phyloP scores from a whole-genome alignment of 2,888 invertebrate species.

The Cephus spinipes region DNA sequence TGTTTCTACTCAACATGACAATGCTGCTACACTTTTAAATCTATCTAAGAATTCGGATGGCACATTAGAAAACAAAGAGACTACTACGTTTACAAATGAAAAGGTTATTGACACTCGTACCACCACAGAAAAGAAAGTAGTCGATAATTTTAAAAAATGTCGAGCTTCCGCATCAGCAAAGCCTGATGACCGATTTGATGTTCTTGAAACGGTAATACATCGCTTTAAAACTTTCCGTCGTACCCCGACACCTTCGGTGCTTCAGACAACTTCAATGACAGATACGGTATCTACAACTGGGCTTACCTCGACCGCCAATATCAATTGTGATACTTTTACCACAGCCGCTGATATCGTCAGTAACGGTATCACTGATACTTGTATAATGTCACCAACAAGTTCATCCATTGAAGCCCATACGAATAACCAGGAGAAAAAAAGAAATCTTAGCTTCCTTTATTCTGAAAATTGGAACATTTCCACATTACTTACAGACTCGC shows the following conservation, averaged over 20 bases:
- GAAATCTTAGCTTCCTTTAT: not conserved
- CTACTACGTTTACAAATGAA: not conserved
- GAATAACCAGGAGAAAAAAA: not conserved
- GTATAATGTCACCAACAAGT: not conserved
- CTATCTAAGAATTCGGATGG: not conserved
- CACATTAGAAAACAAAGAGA: not conserved
- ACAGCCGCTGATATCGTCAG: not conserved
- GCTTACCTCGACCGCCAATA: not conserved
- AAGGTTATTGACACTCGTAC: not conserved
- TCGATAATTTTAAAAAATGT: not conserved
- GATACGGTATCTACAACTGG: not conserved
- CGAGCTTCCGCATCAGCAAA: not conserved
- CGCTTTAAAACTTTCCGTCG: not conserved
- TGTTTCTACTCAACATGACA: conserved; percentile 12
- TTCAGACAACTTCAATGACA: not conserved
- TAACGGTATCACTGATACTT: not conserved
- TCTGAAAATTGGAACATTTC: not conserved
- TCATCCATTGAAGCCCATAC: not conserved
- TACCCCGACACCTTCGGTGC: not conserved
- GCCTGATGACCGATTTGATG: not conserved
- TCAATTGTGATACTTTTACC: not conserved
- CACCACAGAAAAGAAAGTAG: not conserved
- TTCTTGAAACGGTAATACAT: not conserved
- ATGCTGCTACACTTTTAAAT: not conserved
- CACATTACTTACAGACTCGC: not conserved